Evolutionary conservation across 1,140 invertebrate species (phyloP), one percentile per base, ranked within the genome.

Genomic region (Drosophila repleta): DNA sequence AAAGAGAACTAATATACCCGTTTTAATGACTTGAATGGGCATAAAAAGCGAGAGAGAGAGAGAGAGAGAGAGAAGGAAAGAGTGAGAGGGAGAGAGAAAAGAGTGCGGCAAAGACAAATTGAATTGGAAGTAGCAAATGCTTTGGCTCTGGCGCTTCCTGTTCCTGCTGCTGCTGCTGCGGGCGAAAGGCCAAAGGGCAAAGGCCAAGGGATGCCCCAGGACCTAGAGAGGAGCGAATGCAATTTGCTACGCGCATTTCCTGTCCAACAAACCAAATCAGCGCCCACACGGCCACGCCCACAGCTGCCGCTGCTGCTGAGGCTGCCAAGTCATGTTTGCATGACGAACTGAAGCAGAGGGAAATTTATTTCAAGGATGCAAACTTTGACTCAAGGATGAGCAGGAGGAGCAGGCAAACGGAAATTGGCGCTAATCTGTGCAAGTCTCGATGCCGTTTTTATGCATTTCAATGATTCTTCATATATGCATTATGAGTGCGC

Each of bases 281-380:
- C 21, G 11, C 53, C 55, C 21, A 13, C 4, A 18, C n/a, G n/a
- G n/a, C 35, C 21, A 17, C 20, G 7, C 18, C 43, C 39, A 1
- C 51, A 20, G 10, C 24, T 20, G 11, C 17, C 4, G 17, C 18
- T 39, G 4, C 13, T 26, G 39, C 8, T 56, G 35, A 26, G 11
- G 37, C 77, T 81, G 81, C 65, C 81, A 87, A 84, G 81, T 84
- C 82, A 84, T 84, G 81, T 84, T 85, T 87, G 81, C 81, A 85
- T 84, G 81, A 84, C 82, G 74, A 81, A 87, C 15, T 15, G 15
- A 43, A 17, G 24, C 60, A 13, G 57, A 55, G 45, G 49, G 63
- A 67, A 53, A 55, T 8, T 76, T 84, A 85, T 80, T 85, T 70
- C 72, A 76, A 67, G 73, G 81, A 74, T 76, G 67, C 53, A 37